These are phyloP conservation scores for Ophion obscuratus DNA, from an alignment of 2,888 invertebrate species.

Conservation along the genomic window DNA sequence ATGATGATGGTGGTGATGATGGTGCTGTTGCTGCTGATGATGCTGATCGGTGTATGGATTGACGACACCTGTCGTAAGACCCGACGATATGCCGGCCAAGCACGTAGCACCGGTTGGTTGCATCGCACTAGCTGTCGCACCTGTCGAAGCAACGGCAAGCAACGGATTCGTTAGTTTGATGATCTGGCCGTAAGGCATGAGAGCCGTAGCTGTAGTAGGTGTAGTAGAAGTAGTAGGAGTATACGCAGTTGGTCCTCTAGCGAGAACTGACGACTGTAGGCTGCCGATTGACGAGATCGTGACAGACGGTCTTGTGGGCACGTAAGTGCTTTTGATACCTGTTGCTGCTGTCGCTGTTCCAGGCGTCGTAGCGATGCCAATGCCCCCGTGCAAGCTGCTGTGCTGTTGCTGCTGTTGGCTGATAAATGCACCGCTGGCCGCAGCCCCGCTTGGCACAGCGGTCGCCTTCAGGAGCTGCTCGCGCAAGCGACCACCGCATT, in stretches of 20 bases:
- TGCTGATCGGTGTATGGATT: constrained; percentile 81
- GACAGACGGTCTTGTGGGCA: constrained; percentile 37
- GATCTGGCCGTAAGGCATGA: constrained; percentile 76
- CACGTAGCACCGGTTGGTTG: constrained; percentile 75
- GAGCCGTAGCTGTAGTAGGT: constrained; percentile 65
- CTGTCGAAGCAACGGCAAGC: constrained; percentile 79
- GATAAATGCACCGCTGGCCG: constrained; percentile 68
- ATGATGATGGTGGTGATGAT: constrained; percentile 73
- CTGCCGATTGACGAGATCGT: constrained; percentile 73
- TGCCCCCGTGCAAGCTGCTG: constrained; percentile 82
- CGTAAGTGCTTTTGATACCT: constrained; percentile 75
- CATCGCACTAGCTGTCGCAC: constrained; percentile 69
- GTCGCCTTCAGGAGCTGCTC: constrained; percentile 81
- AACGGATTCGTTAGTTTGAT: constrained; percentile 79
- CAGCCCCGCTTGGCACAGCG: constrained; percentile 75
- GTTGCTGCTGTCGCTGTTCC: constrained; percentile 83
- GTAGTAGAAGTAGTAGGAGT: constrained; percentile 44
- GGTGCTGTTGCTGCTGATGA: constrained; percentile 82
- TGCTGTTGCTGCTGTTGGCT: constrained; percentile 79
- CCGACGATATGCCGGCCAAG: constrained; percentile 79
- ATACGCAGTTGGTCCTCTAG: constrained; percentile 77
- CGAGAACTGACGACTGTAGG: constrained; percentile 75
- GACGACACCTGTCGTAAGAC: constrained; percentile 79
- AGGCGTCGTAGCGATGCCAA: constrained; percentile 82
- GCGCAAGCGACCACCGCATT: constrained; percentile 82